These are phyloP conservation scores for Vultur gryphus DNA, from an alignment of 2,797 vertebrate species.

Conservation along the genomic window DNA sequence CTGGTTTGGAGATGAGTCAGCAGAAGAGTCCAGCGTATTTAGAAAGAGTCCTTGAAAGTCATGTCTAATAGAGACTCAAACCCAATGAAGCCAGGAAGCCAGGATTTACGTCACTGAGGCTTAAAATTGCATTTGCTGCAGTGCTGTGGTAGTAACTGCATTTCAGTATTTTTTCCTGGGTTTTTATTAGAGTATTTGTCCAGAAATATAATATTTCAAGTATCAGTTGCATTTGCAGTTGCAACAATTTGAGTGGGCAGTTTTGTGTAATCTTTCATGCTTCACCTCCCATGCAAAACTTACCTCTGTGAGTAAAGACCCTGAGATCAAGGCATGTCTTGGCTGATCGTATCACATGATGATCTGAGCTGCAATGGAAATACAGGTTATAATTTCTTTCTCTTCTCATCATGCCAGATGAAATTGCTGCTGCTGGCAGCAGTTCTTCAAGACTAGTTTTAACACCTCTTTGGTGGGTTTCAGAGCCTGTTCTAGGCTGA, in stretches of 20 bases:
- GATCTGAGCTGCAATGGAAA: background rate
- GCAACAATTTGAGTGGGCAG: conserved; percentile 35
- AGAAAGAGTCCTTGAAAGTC: background rate
- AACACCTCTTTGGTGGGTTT: background rate
- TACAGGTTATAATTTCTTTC: background rate
- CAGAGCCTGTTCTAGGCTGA: background rate
- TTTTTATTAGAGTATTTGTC: conserved; percentile 44
- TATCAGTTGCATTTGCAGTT: conserved; percentile 50
- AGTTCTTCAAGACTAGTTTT: background rate
- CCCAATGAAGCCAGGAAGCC: background rate
- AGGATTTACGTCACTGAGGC: background rate
- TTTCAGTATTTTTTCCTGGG: conserved; percentile 19
- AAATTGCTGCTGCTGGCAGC: background rate
- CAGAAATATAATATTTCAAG: conserved; percentile 59
- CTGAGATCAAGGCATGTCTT: background rate
- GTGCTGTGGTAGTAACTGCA: background rate
- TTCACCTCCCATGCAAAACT: conserved; percentile 10
- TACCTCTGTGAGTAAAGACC: background rate
- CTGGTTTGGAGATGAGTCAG: conserved; percentile 44
- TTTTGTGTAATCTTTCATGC: background rate
- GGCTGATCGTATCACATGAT: background rate
- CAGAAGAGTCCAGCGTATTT: background rate
- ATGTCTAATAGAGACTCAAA: background rate
- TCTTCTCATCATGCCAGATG: background rate
- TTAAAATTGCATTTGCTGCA: background rate